Percentiles rank a stretch among this genome's conserved stretches.
These are phyloP conservation scores for Microctenopoma lineatum DNA, from an alignment of 2,797 vertebrate genomes.

Conservation along the genomic window DNA sequence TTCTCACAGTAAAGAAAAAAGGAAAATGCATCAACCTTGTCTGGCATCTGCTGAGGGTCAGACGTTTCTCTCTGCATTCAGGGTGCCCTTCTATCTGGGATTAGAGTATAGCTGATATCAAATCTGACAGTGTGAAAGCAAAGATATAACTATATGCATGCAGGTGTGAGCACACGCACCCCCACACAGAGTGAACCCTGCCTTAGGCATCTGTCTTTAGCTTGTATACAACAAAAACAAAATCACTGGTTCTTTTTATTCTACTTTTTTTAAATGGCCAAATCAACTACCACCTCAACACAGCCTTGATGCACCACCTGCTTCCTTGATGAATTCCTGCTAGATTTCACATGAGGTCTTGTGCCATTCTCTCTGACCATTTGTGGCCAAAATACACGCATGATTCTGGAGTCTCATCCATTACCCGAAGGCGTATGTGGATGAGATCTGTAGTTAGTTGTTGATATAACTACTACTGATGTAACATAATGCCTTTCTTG, in stretches of 20 bases:
- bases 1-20: conserved; percentile 1
- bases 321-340: background rate
- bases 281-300: conserved; percentile 5
- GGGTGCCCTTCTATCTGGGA: conserved; percentile 20
- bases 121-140: conserved; percentile 23
- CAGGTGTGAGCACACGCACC: conserved; percentile 1
- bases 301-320: conserved; percentile 25
- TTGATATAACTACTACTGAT: background rate
- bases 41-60: conserved; percentile 16
- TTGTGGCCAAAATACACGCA: background rate
- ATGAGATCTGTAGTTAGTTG: background rate
- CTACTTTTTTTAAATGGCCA: conserved; percentile 30
- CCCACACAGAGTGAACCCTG: conserved; percentile 13
- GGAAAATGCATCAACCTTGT: conserved; percentile 10
- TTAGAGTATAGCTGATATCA: conserved; percentile 34
- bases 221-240: conserved; percentile 20
- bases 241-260: conserved; percentile 14
- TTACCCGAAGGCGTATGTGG: background rate
- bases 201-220: conserved; percentile 29
- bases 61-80: conserved; percentile 17
- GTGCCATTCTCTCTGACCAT: conserved; percentile 13
- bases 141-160: conserved; percentile 16
- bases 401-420: background rate
- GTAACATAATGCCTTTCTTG: background rate
- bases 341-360: background rate